Evolutionary conservation across 2,888 invertebrate genomes (phyloP).

Genomic region (Epirrhoe alternata): DNA sequence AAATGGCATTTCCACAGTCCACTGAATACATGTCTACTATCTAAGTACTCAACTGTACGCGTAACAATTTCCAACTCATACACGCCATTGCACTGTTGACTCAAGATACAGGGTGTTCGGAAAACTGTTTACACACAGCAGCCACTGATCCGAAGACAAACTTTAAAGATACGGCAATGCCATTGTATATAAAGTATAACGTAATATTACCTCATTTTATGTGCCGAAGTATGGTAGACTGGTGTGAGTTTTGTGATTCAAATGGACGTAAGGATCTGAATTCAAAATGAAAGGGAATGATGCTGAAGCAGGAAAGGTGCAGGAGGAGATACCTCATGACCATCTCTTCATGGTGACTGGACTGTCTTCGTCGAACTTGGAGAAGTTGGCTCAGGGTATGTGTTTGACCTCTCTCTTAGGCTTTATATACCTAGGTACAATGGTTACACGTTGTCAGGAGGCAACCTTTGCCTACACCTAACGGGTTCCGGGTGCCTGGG

Average conservation of each 20-base stretch:
- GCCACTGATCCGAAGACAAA: constrained; percentile 57
- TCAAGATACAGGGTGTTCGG: constrained; percentile 51
- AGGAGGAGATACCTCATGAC: constrained; percentile 73
- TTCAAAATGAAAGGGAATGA: constrained; percentile 52
- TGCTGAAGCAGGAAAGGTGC: constrained; percentile 49
- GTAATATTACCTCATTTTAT: constrained; percentile 33
- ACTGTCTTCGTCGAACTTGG: constrained; percentile 70
- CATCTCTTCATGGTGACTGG: constrained; percentile 77
- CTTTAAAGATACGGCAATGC: constrained; percentile 50
- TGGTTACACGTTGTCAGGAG: too few relatives aligned
- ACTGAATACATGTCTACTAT: constrained; percentile 15
- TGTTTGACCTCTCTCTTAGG: background rate
- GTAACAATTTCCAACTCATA: constrained; percentile 20
- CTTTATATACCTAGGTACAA: too few relatives aligned
- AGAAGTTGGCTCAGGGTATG: constrained; percentile 74
- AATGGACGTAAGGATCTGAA: constrained; percentile 29
- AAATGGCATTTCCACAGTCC: background rate
- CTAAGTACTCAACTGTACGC: constrained; percentile 3
- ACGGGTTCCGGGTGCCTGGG: too few relatives aligned
- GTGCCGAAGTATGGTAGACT: constrained; percentile 38
- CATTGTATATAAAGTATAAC: constrained; percentile 34
- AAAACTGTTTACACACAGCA: constrained; percentile 54
- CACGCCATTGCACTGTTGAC: constrained; percentile 47
- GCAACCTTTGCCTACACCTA: too few relatives aligned
- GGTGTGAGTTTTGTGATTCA: constrained; percentile 18